Evolutionary conservation across 2,888 invertebrate species (phyloP), one percentile per base, ranked within the genome.

Genomic region (Lochmaea crataegi): DNA sequence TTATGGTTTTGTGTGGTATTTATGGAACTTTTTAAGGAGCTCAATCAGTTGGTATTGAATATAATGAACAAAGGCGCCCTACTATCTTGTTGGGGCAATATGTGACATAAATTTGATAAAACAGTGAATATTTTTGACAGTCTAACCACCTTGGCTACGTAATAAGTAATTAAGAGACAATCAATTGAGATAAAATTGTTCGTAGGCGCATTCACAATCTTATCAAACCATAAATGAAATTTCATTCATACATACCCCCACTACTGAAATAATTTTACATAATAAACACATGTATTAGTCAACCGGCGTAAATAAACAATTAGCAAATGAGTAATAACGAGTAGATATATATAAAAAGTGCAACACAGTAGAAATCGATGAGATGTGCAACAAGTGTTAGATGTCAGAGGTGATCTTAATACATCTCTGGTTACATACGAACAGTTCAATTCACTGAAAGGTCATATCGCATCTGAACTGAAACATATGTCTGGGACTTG

Each of bases 401-500:
- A 61, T 63, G 42, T 63, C 16, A 57, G 14, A 64, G 58, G 41
- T 26, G 41, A 26, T 26, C 68, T 51, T 12, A 69, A 60, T 73
- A 69, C 73, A 45, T 56, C 65, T 48, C 67, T 69, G 65, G n/a
- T 32, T 57, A 16, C n/a, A n/a, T n/a, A n/a, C 51, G 26, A 73
- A 48, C 48, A 72, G 71, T 72, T 73, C 71, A 42, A 53, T 73
- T 69, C 66, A 63, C 60, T 64, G 71, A 65, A 70, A 75, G 76
- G 76, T 75, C 74, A 73, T 26, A 45, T 53, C 6, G 67, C 70
- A 73, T 73, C 70, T 67, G 64, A 65, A 58, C 61, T 60, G 26
- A 65, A 68, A 73, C 73, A 73, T 61, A 71, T 73, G 72, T 75
- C 66, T 64, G 68, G 70, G 68, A 68, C 74, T 77, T 65, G 71